phyloP scores from a whole-genome alignment of 1,140 invertebrate species.

The Bombus superbus region DNA sequence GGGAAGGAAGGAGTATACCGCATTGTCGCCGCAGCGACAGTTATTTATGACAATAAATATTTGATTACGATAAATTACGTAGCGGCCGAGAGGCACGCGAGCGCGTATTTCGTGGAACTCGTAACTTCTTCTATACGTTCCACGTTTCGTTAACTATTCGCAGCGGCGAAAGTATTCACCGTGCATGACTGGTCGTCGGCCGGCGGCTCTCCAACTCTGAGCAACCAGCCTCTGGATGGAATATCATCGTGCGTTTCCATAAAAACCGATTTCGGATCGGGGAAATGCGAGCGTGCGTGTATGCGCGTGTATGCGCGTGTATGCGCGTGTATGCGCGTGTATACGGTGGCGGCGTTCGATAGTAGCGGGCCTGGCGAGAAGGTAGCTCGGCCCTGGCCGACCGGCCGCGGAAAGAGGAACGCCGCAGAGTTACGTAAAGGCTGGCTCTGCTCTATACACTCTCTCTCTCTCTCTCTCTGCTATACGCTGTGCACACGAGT shows the following conservation, averaged over 20 bases:
- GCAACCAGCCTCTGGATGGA: not conserved
- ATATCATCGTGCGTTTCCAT: not conserved
- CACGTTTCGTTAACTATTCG: constrained; percentile 26
- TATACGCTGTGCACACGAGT: constrained; percentile 44
- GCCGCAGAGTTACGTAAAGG: constrained; percentile 71
- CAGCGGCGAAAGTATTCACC: constrained; percentile 31
- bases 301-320: too few species aligned
- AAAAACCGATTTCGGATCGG: not conserved
- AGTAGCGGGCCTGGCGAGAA: not conserved
- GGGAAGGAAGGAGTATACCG: not conserved
- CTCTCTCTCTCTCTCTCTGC: not conserved
- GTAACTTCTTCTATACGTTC: not conserved
- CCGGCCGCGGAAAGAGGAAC: constrained; percentile 64
- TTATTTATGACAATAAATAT: constrained; percentile 28
- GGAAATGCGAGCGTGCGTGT: too few species aligned
- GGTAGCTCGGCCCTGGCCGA: constrained; percentile 49
- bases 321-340: too few species aligned
- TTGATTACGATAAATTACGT: constrained; percentile 38
- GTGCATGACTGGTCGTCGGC: constrained; percentile 1
- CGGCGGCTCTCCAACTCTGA: not conserved
- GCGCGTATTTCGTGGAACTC: too few species aligned
- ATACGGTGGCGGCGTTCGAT: not conserved
- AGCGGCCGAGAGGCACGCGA: not conserved
- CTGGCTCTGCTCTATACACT: constrained; percentile 19
- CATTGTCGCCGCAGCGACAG: not conserved